Conservation (phyloP, 1,140 invertebrate genomes). For the Gryon sp. region DNA sequence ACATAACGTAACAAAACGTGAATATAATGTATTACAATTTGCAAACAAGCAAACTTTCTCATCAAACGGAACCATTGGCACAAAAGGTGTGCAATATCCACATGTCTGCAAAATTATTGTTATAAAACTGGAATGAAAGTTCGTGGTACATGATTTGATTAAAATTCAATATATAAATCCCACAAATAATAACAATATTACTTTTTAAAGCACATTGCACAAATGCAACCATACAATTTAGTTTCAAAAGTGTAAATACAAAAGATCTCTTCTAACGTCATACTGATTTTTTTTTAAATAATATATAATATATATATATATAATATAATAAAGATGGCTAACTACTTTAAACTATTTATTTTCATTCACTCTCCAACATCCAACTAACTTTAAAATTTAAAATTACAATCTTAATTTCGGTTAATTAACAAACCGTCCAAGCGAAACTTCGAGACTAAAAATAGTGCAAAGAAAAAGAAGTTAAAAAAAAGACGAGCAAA, state of each 20-base stretch:
- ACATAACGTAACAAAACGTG: too few species aligned
- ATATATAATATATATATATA: too few species aligned
- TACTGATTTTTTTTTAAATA: too few species aligned
- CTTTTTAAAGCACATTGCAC: conserved; percentile 6
- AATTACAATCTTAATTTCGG: conserved; percentile 18
- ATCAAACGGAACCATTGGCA: too few species aligned
- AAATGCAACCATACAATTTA: conserved; percentile 8
- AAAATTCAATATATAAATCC: conserved; percentile 10
- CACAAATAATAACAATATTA: conserved; percentile 4
- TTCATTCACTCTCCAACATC: conserved; percentile 17
- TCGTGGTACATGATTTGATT: background rate
- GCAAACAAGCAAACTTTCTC: too few species aligned
- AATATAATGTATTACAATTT: too few species aligned
- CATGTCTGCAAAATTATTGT: background rate
- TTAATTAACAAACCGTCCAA: conserved; percentile 26
- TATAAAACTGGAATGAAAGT: conserved; percentile 1
- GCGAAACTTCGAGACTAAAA: too few species aligned
- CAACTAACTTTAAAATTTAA: background rate
- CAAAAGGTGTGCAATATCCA: background rate
- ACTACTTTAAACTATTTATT: conserved; percentile 25
- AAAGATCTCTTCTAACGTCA: too few species aligned
- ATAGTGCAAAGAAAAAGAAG: background rate
- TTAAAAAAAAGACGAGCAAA: background rate
- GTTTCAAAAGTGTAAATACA: conserved; percentile 12
- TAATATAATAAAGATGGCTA: too few species aligned